Percentiles rank a stretch among this genome's conserved stretches.
Conservation (phyloP, 2,113 vertebrate genomes). For the Cepphus grylle region DNA sequence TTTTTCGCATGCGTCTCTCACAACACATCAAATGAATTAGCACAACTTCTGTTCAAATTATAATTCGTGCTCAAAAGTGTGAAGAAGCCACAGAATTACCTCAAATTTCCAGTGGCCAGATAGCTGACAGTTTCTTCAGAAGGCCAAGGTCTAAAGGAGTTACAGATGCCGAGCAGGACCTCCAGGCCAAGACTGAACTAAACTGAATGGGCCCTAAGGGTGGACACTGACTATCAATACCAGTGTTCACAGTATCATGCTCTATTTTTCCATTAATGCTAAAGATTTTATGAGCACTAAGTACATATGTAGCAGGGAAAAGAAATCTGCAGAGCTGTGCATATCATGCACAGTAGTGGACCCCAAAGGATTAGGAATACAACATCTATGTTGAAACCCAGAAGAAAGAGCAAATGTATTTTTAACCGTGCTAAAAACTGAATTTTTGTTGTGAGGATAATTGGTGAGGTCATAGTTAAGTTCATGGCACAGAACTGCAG, state of each 20-base stretch:
- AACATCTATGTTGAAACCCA: not conserved
- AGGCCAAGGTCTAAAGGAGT: not conserved
- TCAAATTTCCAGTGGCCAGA: not conserved
- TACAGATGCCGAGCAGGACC: not conserved
- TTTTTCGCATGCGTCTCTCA: not conserved
- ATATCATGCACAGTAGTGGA: not conserved
- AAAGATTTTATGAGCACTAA: not conserved
- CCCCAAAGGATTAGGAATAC: not conserved
- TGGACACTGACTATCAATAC: not conserved
- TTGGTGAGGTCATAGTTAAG: conserved; percentile 21
- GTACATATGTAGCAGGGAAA: not conserved
- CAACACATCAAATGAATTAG: not conserved
- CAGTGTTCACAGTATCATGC: not conserved
- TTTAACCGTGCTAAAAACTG: not conserved
- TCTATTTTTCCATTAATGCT: not conserved
- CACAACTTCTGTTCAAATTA: not conserved
- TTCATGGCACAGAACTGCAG: conserved; percentile 24
- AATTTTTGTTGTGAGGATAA: not conserved
- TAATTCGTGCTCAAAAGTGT: not conserved
- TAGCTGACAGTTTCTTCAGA: not conserved
- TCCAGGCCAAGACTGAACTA: not conserved
- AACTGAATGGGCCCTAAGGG: not conserved
- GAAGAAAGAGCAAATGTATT: not conserved
- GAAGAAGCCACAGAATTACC: not conserved
- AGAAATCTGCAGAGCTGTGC: not conserved